A percentile compares a stretch with the other conserved stretches of the same genome.
Evolutionary conservation across 2,888 invertebrate species (phyloP).

Genomic region (Aplocera efformata): DNA sequence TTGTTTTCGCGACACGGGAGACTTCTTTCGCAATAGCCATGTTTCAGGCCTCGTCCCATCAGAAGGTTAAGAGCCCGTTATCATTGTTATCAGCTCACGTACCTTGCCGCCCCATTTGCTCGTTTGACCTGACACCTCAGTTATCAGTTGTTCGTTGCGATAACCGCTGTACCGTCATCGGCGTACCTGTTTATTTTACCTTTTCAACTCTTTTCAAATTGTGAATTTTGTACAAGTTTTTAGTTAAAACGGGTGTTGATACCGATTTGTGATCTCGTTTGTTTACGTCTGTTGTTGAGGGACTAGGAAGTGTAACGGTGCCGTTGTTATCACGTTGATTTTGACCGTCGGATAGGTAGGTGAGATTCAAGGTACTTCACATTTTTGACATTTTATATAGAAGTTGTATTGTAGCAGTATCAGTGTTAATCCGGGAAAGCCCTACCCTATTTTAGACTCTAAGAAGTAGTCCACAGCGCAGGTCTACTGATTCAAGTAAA

Average conservation of each 20-base stretch:
- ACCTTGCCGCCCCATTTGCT: slow-evolving; percentile 75
- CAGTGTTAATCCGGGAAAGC: too few species aligned
- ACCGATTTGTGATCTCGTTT: neutral
- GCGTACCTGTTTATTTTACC: slow-evolving; percentile 68
- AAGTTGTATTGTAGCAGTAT: too few species aligned
- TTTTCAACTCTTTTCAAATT: slow-evolving; percentile 47
- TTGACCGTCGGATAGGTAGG: too few species aligned
- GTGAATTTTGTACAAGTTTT: slow-evolving; percentile 1
- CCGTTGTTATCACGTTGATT: too few species aligned
- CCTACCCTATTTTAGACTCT: too few species aligned
- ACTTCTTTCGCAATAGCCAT: slow-evolving; percentile 4
- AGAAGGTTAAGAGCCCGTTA: slow-evolving; percentile 79
- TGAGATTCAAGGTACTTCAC: too few species aligned
- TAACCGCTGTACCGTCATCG: slow-evolving; percentile 61
- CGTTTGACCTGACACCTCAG: slow-evolving; percentile 79
- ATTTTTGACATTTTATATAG: too few species aligned
- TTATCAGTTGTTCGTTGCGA: slow-evolving; percentile 74
- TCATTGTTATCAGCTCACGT: slow-evolving; percentile 68
- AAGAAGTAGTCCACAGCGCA: too few species aligned
- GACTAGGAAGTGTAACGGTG: neutral
- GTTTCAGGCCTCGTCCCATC: slow-evolving; percentile 38
- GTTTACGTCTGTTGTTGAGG: neutral
- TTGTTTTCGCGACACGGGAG: too few species aligned
- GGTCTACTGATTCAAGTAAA: too few species aligned
- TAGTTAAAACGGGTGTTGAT: slow-evolving; percentile 1